Conservation (phyloP, 2,113 vertebrate genomes). For the Natator depressus region DNA sequence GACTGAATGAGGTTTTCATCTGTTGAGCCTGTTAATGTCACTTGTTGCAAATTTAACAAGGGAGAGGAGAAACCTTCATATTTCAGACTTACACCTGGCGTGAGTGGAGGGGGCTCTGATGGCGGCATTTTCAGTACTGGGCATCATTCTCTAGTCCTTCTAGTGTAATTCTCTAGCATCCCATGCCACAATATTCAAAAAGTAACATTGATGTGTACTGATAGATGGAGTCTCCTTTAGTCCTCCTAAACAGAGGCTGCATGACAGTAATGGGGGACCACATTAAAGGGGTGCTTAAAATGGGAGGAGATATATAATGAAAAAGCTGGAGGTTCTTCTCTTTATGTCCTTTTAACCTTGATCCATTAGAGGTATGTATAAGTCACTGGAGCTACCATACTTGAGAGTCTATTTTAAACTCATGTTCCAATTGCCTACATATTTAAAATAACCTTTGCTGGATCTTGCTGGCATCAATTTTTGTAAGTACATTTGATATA, state of each 20-base stretch:
- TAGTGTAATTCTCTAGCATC: neutral
- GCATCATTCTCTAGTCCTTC: neutral
- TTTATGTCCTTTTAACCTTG: constrained; percentile 62
- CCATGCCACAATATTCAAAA: accelerated
- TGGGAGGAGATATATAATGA: constrained; percentile 53
- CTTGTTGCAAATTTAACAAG: neutral
- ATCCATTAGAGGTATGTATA: constrained; percentile 54
- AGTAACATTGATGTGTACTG: neutral
- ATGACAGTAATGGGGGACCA: neutral
- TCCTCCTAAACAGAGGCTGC: neutral
- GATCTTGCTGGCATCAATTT: constrained; percentile 25
- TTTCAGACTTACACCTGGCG: neutral
- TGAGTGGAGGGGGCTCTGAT: neutral
- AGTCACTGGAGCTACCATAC: constrained; percentile 41
- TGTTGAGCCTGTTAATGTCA: neutral
- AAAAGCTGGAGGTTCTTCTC: constrained; percentile 52
- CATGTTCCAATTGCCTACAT: constrained; percentile 11
- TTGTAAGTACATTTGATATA: constrained; percentile 17
- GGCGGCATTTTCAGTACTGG: neutral
- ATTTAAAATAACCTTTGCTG: constrained; percentile 52
- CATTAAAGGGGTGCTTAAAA: constrained; percentile 34
- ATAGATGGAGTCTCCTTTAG: constrained; percentile 2
- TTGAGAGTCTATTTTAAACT: constrained; percentile 57
- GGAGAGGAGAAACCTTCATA: neutral
- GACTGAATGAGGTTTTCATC: neutral